Percentiles rank a stretch among this genome's conserved stretches.
phyloP scores from a whole-genome alignment of 2,888 invertebrate genomes.

The Mactromeris polynyma region DNA sequence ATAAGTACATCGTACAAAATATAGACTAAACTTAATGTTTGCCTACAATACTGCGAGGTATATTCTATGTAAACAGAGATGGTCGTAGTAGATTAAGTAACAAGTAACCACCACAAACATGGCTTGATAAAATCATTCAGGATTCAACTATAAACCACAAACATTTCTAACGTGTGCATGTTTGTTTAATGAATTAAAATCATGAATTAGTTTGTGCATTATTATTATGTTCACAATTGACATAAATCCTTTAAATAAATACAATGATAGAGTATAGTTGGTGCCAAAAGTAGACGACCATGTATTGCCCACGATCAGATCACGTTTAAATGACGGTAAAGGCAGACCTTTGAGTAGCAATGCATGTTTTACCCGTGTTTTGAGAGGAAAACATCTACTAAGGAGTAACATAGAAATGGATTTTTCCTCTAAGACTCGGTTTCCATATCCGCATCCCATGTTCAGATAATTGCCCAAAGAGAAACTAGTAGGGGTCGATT shows the following conservation, averaged over 20 bases:
- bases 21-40: too few relatives aligned
- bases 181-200: slow-evolving; percentile 6
- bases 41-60: too few relatives aligned
- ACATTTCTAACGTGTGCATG: neutral
- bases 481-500: too few relatives aligned
- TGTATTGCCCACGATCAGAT: neutral
- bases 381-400: too few relatives aligned
- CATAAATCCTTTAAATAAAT: neutral
- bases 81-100: neutral
- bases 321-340: neutral
- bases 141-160: neutral
- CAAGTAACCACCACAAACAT: neutral
- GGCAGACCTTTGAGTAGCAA: too few relatives aligned
- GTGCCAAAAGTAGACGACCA: neutral
- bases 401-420: too few relatives aligned
- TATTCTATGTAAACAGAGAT: too few relatives aligned
- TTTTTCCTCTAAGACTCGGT: too few relatives aligned
- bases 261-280: neutral
- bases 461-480: too few relatives aligned
- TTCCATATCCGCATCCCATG: too few relatives aligned
- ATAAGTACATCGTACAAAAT: too few relatives aligned
- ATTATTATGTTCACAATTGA: neutral
- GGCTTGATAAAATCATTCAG: neutral
- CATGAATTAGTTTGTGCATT: neutral
- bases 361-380: too few relatives aligned